Conservation (phyloP, 1,140 invertebrate species). For the Vanessa atalanta region DNA sequence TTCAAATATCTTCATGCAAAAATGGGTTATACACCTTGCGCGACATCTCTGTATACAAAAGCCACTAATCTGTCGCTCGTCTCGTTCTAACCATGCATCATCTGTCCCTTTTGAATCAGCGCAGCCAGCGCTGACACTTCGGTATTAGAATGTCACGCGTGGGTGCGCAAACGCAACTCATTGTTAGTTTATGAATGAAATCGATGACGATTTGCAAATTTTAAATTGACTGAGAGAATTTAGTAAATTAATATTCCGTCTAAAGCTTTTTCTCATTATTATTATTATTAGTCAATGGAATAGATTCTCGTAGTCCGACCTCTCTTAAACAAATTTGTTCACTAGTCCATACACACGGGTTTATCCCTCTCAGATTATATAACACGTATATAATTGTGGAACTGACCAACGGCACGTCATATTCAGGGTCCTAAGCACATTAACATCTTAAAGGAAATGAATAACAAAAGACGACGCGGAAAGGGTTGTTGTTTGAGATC, state of each 20-base stretch:
- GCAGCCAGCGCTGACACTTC: slow-evolving; percentile 62
- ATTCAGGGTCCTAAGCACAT: slow-evolving; percentile 52
- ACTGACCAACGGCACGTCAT: slow-evolving; percentile 43
- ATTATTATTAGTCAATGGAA: neutral
- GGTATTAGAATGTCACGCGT: slow-evolving; percentile 71
- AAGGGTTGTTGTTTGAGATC: slow-evolving; percentile 41
- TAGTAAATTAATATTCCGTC: no score
- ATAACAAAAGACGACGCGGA: slow-evolving; percentile 44
- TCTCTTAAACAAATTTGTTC: slow-evolving; percentile 2
- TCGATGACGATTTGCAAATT: slow-evolving; percentile 11
- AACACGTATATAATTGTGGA: slow-evolving; percentile 12
- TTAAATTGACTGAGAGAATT: neutral
- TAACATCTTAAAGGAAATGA: slow-evolving; percentile 62
- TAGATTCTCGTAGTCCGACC: no score
- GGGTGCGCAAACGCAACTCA: slow-evolving; percentile 62
- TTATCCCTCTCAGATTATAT: slow-evolving; percentile 16
- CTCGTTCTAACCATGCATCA: slow-evolving; percentile 45
- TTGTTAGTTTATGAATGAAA: slow-evolving; percentile 54
- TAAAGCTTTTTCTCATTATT: neutral
- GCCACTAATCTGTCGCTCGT: slow-evolving; percentile 56
- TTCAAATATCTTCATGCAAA: slow-evolving; percentile 64
- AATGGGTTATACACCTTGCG: slow-evolving; percentile 77
- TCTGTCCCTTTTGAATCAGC: slow-evolving; percentile 47
- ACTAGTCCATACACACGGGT: neutral
- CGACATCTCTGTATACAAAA: slow-evolving; percentile 49